These are phyloP conservation scores for Coenonympha arcania DNA, from an alignment of 2,888 invertebrate genomes.

Conservation along the genomic window DNA sequence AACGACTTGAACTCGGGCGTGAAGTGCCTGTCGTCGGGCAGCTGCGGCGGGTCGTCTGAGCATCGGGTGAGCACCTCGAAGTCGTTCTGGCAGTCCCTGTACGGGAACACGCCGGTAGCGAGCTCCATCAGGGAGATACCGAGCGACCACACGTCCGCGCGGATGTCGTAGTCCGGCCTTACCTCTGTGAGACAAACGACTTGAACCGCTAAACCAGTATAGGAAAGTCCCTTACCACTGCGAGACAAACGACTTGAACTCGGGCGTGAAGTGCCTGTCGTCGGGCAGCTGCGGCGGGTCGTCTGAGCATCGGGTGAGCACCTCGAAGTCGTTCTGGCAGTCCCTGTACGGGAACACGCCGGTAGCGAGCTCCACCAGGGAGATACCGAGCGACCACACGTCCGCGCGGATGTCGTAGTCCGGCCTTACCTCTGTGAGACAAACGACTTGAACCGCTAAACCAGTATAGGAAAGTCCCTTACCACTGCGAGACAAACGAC, in stretches of 20 bases:
- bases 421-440: slow-evolving; percentile 88
- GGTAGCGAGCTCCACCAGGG: slow-evolving; percentile 95
- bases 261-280: no score
- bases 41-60: no score
- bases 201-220: no score
- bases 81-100: slow-evolving; percentile 95
- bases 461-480: no score
- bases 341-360: slow-evolving; percentile 95
- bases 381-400: slow-evolving; percentile 99
- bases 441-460: slow-evolving; percentile 92
- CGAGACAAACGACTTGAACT: no score
- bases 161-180: slow-evolving; percentile 98
- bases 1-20: no score
- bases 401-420: slow-evolving; percentile 86
- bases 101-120: slow-evolving; percentile 96
- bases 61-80: slow-evolving; percentile 99
- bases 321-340: slow-evolving; percentile 98
- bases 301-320: no score
- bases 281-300: no score
- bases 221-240: no score
- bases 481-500: no score
- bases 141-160: slow-evolving; percentile 99
- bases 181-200: no score
- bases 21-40: no score
- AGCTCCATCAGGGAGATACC: slow-evolving; percentile 97